Base-by-base conservation (phyloP, 2,797 vertebrate genomes). In the Mycteria americana region DNA sequence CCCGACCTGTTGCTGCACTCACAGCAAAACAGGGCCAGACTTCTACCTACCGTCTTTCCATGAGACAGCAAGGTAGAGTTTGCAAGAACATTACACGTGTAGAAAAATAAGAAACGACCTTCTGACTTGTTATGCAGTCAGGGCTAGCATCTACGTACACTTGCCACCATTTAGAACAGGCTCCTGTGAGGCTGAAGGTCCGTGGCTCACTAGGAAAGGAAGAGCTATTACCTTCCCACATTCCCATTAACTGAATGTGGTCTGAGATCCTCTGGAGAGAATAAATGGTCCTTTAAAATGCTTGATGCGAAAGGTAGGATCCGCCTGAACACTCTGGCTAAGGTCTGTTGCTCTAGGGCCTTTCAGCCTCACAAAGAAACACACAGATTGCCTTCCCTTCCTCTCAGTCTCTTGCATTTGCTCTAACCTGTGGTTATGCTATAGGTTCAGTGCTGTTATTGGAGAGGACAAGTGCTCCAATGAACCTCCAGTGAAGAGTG, bases 121-220 rank as follows among this genome's bases (percentile, higher is more conserved):
- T 88, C 39, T 63, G 31, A 12, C 16, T 25, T 43, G 5, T n/a
- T 60, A 18, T 3, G 35, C n/a, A 39, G 17, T 41, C 0, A 0
- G 56, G 84, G 19, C 23, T 83, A 60, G 16, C 43, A 37, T 57
- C 63, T 74, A 3, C 50, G 37, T 39, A 50, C 2, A 1, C 18
- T 54, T 64, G 27, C 7, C 24, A 46, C 28, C 35, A 28, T 22
- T 35, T 8, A 57, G 37, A 62, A 88, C 2, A 76, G 11, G 37
- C 7, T 93, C 13, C 18, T 60, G 45, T 63, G 72, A 59, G 37
- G 37, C 45, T 72, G 78, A 51, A 83, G 35, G 51, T 73, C 56
- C 51, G 85, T 60, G n/a, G 14, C 46, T 76, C 28, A 7, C 46
- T 64, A 48, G 60, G 27, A 80, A 69, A 70, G n/a, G 31, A 64